phyloP scores from a whole-genome alignment of 2,797 vertebrate genomes.

The Ctenopoma kingsleyae region DNA sequence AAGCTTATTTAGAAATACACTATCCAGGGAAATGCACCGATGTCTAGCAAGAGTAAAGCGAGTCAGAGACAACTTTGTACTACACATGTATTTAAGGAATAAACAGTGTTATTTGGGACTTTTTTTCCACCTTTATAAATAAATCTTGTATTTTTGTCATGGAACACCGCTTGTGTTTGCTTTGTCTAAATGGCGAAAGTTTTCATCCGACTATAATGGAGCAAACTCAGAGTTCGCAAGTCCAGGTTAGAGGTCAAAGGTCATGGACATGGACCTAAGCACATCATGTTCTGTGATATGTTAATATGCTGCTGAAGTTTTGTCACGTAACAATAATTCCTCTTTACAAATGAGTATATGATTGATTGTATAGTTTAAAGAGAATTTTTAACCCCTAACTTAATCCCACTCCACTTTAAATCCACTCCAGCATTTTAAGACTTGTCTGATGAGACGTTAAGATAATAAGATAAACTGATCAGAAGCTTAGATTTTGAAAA shows the following conservation, averaged over 20 bases:
- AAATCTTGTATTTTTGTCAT: conserved; percentile 82
- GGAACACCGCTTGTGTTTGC: conserved; percentile 22
- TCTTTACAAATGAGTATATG: not conserved
- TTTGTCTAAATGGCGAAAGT: not conserved
- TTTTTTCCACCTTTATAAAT: conserved; percentile 73
- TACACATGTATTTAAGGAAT: conserved; percentile 76
- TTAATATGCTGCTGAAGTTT: too few species aligned
- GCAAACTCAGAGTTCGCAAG: not conserved
- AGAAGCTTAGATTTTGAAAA: conserved; percentile 19
- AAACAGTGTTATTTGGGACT: conserved; percentile 79
- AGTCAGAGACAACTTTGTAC: conserved; percentile 56
- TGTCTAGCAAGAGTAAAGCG: conserved; percentile 48
- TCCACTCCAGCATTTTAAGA: too few species aligned
- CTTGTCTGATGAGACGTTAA: conserved; percentile 1
- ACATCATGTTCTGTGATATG: too few species aligned
- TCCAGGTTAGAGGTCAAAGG: not conserved
- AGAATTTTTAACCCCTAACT: not conserved
- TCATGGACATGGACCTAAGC: not conserved
- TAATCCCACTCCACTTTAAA: not conserved
- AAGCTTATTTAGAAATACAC: conserved; percentile 29
- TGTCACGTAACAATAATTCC: not conserved
- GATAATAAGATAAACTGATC: conserved; percentile 11
- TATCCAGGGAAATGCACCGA: conserved; percentile 46
- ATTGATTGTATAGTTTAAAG: not conserved
- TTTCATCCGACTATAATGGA: too few species aligned